Percentiles rank a stretch among this genome's conserved stretches.
These are phyloP conservation scores for Odontomachus brunneus DNA, from an alignment of 1,140 invertebrate species.

Conservation along the genomic window DNA sequence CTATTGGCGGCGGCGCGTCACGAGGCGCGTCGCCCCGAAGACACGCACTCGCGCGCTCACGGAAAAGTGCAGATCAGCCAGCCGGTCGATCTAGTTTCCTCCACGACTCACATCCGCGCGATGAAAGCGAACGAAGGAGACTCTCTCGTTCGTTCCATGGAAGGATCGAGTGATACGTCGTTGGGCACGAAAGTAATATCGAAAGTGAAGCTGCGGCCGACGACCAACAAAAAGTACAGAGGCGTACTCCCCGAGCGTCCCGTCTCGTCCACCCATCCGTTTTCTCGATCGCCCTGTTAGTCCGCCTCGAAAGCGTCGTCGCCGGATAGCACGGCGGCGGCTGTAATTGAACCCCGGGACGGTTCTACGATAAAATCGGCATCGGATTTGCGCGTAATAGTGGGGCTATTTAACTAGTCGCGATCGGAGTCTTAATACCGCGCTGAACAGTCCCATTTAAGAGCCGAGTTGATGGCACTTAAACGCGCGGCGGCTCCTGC, in stretches of 20 bases:
- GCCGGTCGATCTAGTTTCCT: slow-evolving; percentile 80
- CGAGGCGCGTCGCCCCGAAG: slow-evolving; percentile 30
- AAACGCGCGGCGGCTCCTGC: not conserved
- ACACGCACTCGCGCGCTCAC: slow-evolving; percentile 40
- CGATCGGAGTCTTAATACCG: slow-evolving; percentile 13
- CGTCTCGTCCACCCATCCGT: slow-evolving; percentile 60
- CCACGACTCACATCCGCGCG: slow-evolving; percentile 58
- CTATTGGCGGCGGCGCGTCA: not conserved
- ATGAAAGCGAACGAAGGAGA: slow-evolving; percentile 79
- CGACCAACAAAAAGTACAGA: slow-evolving; percentile 61
- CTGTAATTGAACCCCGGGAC: not conserved
- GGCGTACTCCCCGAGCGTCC: slow-evolving; percentile 54
- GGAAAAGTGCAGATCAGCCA: slow-evolving; percentile 65
- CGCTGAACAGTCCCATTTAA: slow-evolving; percentile 10
- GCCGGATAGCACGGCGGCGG: slow-evolving; percentile 1
- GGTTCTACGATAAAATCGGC: slow-evolving; percentile 61
- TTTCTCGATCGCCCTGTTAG: slow-evolving; percentile 61
- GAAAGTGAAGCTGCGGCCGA: slow-evolving; percentile 81
- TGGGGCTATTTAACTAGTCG: slow-evolving; percentile 35
- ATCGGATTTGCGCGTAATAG: slow-evolving; percentile 47
- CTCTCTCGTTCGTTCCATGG: slow-evolving; percentile 77
- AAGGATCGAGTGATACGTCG: slow-evolving; percentile 80
- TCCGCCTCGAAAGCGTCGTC: slow-evolving; percentile 44
- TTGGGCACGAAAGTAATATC: slow-evolving; percentile 82
- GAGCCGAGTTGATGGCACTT: slow-evolving; percentile 3